Base-by-base conservation (phyloP, 2,113 vertebrate genomes). In the Sylvilagus bachmani region DNA sequence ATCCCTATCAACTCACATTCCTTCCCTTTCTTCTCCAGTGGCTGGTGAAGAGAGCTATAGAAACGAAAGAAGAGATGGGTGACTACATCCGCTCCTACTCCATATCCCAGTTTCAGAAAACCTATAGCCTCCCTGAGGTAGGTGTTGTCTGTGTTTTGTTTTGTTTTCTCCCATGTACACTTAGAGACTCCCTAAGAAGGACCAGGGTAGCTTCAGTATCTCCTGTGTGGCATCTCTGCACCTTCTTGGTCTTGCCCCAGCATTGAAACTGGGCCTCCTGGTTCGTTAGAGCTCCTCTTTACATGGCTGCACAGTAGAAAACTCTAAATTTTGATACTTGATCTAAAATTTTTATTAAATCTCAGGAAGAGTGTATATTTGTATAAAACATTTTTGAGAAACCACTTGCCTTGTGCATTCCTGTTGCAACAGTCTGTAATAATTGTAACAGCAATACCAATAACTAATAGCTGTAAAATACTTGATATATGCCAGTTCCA, bases 31-130 rank as follows among this genome's bases (percentile, higher is more conserved):
- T 89, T 53, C 9, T 96, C 8, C 84, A 99, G 99, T 99, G 99
- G 99, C 98, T 99, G 97, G 99, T 99, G 97, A 99, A 99, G 96
- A 98, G 99, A 98, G 99, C 99, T 93, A 99, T 99, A 95, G 99
- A 99, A 98, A 99, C 99, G 12, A 98, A 99, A 86, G 99, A 99
- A 96, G 99, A 99, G 97, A 99, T 99, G 99, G 99, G 99, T 2
- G 99, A 99, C 95, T 99, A 99, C 31, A 98, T 99, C 90, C 99
- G 99, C 38, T 98, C 99, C 6, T 99, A 99, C 94, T 99, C 99
- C 31, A 97, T 99, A 85, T 99, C 99, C 71, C 99, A 99, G 97
- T 99, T 99, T 98, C 99, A 99, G 92, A 99, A 99, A 98, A 98
- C 97, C 31, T 99, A 99, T 92, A 98, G 98, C 16, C 98, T 99